Percentiles rank a stretch among this genome's conserved stretches.
phyloP scores from a whole-genome alignment of 2,888 invertebrate species.

The Nesidiocoris tenuis region DNA sequence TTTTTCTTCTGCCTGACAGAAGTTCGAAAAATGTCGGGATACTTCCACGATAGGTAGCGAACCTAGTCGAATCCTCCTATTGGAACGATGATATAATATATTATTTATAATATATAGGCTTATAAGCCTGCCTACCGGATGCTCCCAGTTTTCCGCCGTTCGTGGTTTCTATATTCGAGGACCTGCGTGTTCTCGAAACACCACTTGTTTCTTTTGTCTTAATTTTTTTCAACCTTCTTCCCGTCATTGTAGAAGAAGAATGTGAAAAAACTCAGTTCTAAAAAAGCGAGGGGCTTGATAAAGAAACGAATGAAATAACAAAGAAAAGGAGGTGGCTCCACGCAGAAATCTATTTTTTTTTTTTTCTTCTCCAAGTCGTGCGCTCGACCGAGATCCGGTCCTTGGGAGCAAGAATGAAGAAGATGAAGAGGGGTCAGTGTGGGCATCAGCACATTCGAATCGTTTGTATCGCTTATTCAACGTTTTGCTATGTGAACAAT shows the following conservation, averaged over 20 bases:
- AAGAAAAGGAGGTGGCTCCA: conserved; percentile 23
- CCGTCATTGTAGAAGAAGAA: conserved; percentile 15
- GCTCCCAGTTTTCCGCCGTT: not conserved
- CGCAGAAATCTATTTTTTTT: conserved; percentile 18
- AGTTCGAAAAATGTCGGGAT: no score
- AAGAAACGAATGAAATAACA: conserved; percentile 34
- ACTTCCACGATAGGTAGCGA: no score
- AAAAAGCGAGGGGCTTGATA: conserved; percentile 8
- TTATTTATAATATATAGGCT: no score
- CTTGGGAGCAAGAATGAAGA: conserved; percentile 25
- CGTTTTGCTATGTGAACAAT: no score
- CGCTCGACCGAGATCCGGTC: conserved; percentile 13
- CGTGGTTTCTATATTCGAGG: not conserved
- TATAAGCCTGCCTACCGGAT: not conserved
- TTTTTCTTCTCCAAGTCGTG: not conserved
- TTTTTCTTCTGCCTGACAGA: no score
- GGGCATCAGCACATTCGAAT: not conserved
- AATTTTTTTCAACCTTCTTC: not conserved
- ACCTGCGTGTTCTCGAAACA: not conserved
- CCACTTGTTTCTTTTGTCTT: not conserved
- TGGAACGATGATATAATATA: no score
- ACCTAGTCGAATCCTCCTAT: no score
- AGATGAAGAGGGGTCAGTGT: conserved; percentile 23
- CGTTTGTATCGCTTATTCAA: not conserved
- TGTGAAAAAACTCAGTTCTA: not conserved